Evolutionary conservation across 1,140 invertebrate genomes (phyloP).

Genomic region (Propsilocerus akamusi): DNA sequence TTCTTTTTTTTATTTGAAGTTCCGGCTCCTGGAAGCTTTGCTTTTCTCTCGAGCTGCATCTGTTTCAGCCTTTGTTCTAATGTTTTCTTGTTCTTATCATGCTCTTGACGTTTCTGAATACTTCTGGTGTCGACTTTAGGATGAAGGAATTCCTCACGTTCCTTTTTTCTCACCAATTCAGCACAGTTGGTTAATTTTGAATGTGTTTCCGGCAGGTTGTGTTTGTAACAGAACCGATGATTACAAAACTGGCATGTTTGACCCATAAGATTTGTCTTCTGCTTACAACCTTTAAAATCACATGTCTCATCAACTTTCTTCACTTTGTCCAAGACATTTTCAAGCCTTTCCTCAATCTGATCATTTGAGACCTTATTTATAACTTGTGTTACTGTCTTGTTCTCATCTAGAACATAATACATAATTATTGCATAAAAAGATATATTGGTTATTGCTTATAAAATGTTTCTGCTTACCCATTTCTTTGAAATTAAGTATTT

Average conservation of each 20-base stretch:
- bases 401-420: not conserved
- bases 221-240: constrained; percentile 21
- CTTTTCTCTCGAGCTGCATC: constrained; percentile 19
- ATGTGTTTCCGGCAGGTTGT: constrained; percentile 20
- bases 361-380: not conserved
- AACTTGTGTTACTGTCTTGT: not conserved
- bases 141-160: constrained; percentile 19
- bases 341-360: not conserved
- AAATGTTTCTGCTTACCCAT: not conserved
- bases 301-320: constrained; percentile 20
- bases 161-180: constrained; percentile 15
- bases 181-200: constrained; percentile 13
- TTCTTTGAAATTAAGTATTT: not conserved
- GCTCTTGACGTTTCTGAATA: constrained; percentile 15
- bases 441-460: not conserved
- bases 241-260: constrained; percentile 16
- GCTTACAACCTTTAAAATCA: constrained; percentile 17
- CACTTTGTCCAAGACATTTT: constrained; percentile 14
- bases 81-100: constrained; percentile 18
- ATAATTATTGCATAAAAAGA: not conserved
- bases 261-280: constrained; percentile 21
- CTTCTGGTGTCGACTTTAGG: constrained; percentile 17
- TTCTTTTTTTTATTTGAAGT: not conserved
- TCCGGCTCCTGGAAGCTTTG: constrained; percentile 11
- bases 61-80: constrained; percentile 19